Evolutionary conservation across 2,888 invertebrate species (phyloP).

Genomic region (Diaperis boleti): DNA sequence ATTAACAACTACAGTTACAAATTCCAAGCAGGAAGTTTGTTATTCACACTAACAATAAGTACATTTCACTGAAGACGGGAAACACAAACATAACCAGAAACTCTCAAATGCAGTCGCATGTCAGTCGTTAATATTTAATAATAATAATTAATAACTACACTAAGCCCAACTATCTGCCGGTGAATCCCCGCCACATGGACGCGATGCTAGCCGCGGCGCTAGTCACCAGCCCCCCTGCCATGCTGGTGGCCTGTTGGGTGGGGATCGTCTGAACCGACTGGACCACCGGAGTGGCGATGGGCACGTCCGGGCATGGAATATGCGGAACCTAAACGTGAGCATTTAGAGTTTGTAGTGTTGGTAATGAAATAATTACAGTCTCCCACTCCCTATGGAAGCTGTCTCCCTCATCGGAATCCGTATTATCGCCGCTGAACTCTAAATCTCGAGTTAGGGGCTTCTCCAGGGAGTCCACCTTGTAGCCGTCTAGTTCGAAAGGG

Average conservation of each 20-base stretch:
- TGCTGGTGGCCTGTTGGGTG: conserved; percentile 67
- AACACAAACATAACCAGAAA: conserved; percentile 5
- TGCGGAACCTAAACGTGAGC: conserved; percentile 67
- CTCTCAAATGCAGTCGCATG: conserved; percentile 10
- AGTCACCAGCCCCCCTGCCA: conserved; percentile 81
- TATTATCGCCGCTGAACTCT: conserved; percentile 72
- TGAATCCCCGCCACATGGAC: conserved; percentile 84
- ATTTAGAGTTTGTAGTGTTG: background rate
- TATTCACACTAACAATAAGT: conserved; percentile 11
- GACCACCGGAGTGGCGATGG: conserved; percentile 55
- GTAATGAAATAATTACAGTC: conserved; percentile 69
- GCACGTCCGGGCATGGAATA: conserved; percentile 69
- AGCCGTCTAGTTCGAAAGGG: conserved; percentile 72
- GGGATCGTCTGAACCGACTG: conserved; percentile 64
- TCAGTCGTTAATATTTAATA: conserved; percentile 26
- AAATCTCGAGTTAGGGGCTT: conserved; percentile 72
- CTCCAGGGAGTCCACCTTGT: conserved; percentile 73
- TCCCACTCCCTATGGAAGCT: conserved; percentile 86
- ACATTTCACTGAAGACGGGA: no score
- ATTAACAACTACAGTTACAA: conserved; percentile 8
- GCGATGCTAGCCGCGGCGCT: conserved; percentile 87
- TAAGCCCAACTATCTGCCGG: conserved; percentile 63
- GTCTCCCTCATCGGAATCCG: conserved; percentile 79
- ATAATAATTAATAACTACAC: no score
- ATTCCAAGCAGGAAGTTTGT: conserved; percentile 18